Conservation (phyloP, 2,113 vertebrate species). For the Trachemys scripta region DNA sequence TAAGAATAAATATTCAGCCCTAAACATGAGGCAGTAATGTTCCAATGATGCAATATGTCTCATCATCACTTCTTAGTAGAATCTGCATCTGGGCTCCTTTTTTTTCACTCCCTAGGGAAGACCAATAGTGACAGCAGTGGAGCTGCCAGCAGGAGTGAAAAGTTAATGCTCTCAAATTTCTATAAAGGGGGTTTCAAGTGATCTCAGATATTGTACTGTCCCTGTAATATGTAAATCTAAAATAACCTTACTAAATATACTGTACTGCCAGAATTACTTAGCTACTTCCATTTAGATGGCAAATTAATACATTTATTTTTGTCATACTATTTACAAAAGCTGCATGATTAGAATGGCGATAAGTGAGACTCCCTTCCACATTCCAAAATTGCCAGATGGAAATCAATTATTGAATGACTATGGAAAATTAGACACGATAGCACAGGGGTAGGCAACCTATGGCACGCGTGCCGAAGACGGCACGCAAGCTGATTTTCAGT, state of each 20-base stretch:
- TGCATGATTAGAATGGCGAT: background rate
- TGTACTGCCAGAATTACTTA: background rate
- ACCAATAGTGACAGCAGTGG: background rate
- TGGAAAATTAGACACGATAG: background rate
- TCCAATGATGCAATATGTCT: background rate
- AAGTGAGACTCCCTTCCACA: background rate
- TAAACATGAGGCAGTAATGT: background rate
- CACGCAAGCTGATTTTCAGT: too few relatives aligned
- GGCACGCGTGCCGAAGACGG: too few relatives aligned
- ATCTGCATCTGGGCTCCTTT: background rate
- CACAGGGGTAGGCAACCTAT: background rate
- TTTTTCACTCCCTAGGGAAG: background rate
- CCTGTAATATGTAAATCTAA: background rate
- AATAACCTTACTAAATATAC: background rate
- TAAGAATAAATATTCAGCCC: background rate
- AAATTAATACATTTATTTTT: background rate
- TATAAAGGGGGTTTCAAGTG: background rate
- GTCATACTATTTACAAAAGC: background rate
- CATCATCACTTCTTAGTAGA: background rate
- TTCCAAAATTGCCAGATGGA: background rate
- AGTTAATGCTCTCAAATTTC: background rate
- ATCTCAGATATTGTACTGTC: background rate
- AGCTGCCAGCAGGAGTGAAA: background rate
- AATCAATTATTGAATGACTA: background rate
- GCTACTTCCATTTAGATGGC: background rate